These are phyloP conservation scores for Drosophila ambigua DNA, from an alignment of 1,140 invertebrate species.

Conservation along the genomic window DNA sequence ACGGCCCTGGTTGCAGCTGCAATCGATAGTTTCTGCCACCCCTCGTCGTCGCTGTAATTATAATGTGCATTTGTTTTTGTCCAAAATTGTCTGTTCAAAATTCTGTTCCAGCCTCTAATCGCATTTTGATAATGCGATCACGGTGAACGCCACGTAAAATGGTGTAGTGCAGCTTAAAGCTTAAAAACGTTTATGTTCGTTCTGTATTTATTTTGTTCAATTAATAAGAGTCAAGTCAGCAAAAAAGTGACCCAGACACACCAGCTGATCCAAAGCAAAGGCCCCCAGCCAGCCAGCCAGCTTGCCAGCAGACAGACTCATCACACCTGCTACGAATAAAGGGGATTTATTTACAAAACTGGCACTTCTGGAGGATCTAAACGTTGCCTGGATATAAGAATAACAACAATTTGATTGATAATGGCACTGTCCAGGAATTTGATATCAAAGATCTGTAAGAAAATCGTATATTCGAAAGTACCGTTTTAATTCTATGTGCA, in stretches of 20 bases:
- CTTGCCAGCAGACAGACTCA: constrained; percentile 26
- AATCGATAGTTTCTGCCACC: constrained; percentile 32
- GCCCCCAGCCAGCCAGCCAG: neutral
- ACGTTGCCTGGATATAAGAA: constrained; percentile 24
- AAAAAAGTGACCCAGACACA: constrained; percentile 22
- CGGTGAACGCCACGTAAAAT: constrained; percentile 39
- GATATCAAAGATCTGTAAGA: constrained; percentile 72
- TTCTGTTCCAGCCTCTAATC: constrained; percentile 37
- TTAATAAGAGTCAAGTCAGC: constrained; percentile 10
- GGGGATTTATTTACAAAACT: constrained; percentile 53
- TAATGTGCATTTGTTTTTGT: constrained; percentile 78
- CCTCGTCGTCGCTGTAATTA: constrained; percentile 54
- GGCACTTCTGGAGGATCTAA: constrained; percentile 4
- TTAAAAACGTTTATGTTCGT: constrained; percentile 28
- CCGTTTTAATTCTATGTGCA: constrained; percentile 29
- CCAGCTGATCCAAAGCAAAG: constrained; percentile 56
- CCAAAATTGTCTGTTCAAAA: constrained; percentile 33
- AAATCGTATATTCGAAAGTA: constrained; percentile 62
- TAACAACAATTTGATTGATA: constrained; percentile 53
- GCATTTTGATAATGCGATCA: constrained; percentile 30
- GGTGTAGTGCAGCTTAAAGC: constrained; percentile 21
- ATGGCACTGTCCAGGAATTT: constrained; percentile 74
- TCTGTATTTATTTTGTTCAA: constrained; percentile 25
- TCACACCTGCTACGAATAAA: constrained; percentile 73
- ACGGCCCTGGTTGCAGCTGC: constrained; percentile 6